phyloP scores from a whole-genome alignment of 2,888 invertebrate genomes.

The Drosophila yooni region DNA sequence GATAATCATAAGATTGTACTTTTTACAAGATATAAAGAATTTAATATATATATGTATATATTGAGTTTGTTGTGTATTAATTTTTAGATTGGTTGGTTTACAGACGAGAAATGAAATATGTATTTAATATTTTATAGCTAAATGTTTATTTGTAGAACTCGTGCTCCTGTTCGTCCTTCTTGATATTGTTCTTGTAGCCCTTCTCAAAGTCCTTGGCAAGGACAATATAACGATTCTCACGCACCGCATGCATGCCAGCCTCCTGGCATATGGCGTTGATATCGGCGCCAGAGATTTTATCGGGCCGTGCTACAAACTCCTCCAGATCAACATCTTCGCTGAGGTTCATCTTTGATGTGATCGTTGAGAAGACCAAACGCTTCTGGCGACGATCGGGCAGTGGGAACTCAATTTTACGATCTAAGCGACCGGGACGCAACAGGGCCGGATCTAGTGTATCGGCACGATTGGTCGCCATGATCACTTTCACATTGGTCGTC shows the following conservation, averaged over 20 bases:
- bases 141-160: slow-evolving; percentile 97
- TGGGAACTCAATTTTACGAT: slow-evolving; percentile 99
- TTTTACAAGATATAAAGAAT: background rate
- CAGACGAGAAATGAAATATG: slow-evolving; percentile 27
- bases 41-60: slow-evolving; percentile 13
- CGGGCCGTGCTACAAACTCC: slow-evolving; percentile 99
- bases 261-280: slow-evolving; percentile 99
- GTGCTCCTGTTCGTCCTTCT: slow-evolving; percentile 98
- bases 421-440: slow-evolving; percentile 91
- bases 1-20: background rate
- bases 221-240: slow-evolving; percentile 99
- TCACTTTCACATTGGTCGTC: slow-evolving; percentile 99
- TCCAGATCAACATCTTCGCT: slow-evolving; percentile 99
- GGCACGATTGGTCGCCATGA: slow-evolving; percentile 98
- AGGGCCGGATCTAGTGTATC: slow-evolving; percentile 98
- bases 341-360: slow-evolving; percentile 98
- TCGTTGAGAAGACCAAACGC: slow-evolving; percentile 98
- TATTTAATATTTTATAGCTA: background rate
- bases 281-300: slow-evolving; percentile 99
- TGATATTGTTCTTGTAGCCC: slow-evolving; percentile 99
- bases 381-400: slow-evolving; percentile 95
- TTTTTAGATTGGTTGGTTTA: slow-evolving; percentile 34
- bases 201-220: slow-evolving; percentile 99
- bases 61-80: slow-evolving; percentile 23
- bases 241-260: slow-evolving; percentile 99